phyloP scores from a whole-genome alignment of 1,140 invertebrate genomes.

The Papilio aristodemus region DNA sequence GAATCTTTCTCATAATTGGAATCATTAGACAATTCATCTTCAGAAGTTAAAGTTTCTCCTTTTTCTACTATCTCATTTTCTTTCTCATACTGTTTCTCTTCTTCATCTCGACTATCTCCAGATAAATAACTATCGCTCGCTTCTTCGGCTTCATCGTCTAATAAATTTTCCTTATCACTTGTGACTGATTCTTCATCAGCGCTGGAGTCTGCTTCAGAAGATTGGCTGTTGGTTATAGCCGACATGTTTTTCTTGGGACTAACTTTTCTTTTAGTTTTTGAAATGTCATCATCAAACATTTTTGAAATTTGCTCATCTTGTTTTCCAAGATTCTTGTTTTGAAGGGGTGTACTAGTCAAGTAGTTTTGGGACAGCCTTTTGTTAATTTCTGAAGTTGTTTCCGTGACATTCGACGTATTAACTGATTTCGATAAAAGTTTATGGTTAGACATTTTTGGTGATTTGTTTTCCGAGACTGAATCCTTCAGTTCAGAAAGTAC shows the following conservation, averaged over 20 bases:
- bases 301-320: constrained; percentile 56
- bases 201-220: constrained; percentile 33
- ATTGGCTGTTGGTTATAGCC: constrained; percentile 38
- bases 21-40: constrained; percentile 63
- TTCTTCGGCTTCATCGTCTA: constrained; percentile 67
- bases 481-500: constrained; percentile 55
- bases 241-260: constrained; percentile 36
- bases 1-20: constrained; percentile 75
- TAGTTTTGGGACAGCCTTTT: constrained; percentile 48
- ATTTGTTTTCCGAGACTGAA: constrained; percentile 38
- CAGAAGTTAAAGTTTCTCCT: constrained; percentile 67
- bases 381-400: constrained; percentile 37
- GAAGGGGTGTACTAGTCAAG: constrained; percentile 61
- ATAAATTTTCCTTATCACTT: constrained; percentile 45
- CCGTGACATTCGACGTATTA: constrained; percentile 32
- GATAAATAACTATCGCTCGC: constrained; percentile 71
- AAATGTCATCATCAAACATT: constrained; percentile 48
- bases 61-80: constrained; percentile 67
- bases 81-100: constrained; percentile 58
- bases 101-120: constrained; percentile 68
- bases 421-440: constrained; percentile 41
- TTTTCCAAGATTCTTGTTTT: constrained; percentile 58
- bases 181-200: constrained; percentile 49
- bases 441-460: constrained; percentile 35
- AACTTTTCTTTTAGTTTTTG: constrained; percentile 37